Conservation (phyloP, 2,113 vertebrate genomes). For the Chinchilla lanigera region DNA sequence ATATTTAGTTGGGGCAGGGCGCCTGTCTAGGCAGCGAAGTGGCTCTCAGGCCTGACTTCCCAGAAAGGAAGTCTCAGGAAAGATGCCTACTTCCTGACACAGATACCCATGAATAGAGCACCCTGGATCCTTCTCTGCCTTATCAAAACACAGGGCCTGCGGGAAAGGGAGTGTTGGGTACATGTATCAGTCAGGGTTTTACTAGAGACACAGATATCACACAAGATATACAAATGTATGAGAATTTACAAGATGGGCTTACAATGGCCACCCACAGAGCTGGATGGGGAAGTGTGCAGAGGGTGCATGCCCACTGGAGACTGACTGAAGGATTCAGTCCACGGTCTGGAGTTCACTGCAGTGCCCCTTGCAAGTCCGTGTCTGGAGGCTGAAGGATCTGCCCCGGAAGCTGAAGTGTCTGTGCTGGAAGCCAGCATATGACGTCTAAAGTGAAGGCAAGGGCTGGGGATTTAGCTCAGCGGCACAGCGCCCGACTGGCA, state of each 20-base stretch:
- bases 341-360: neutral
- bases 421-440: neutral
- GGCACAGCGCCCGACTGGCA: no score
- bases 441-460: neutral
- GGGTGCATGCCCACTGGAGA: neutral
- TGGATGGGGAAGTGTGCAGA: neutral
- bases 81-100: neutral
- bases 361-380: neutral
- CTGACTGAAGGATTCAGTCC: neutral
- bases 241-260: neutral
- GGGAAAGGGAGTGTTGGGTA: neutral
- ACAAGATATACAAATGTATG: neutral
- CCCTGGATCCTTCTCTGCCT: neutral
- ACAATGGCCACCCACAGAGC: neutral
- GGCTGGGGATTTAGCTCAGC: no score
- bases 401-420: neutral
- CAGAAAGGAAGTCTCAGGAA: neutral
- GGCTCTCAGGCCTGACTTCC: neutral
- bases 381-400: neutral
- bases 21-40: neutral
- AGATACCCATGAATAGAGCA: no score
- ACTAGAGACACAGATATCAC: neutral
- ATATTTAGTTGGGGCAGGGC: neutral
- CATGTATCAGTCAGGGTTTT: neutral
- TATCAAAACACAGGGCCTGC: neutral